A percentile compares a stretch with the other conserved stretches of the same genome.
Conservation (phyloP, 2,797 vertebrate genomes). For the Forpus xanthops region DNA sequence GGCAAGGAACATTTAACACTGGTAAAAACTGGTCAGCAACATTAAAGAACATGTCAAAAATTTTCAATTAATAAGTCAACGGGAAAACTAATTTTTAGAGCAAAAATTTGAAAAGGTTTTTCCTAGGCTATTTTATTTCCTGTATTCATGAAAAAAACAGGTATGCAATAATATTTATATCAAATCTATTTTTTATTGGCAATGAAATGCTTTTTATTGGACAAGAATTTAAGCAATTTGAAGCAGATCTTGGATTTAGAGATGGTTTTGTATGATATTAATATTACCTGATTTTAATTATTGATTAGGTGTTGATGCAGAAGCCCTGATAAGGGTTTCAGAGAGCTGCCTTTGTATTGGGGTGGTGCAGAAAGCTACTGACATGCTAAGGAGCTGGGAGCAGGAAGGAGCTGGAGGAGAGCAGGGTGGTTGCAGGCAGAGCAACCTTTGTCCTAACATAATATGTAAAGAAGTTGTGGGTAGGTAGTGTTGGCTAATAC, state of each 20-base stretch:
- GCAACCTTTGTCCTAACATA: not conserved
- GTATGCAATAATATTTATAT: not conserved
- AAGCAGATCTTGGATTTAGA: not conserved
- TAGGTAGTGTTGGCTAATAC: not conserved
- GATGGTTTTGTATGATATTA: not conserved
- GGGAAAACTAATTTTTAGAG: not conserved
- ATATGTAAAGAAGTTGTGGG: not conserved
- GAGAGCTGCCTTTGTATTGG: fast-evolving
- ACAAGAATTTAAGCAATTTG: not conserved
- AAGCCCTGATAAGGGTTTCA: not conserved
- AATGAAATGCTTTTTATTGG: not conserved
- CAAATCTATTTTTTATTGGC: not conserved
- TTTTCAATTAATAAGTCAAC: not conserved
- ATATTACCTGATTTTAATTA: not conserved
- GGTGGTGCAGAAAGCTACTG: not conserved
- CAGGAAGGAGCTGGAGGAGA: not conserved
- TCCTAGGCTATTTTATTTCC: not conserved
- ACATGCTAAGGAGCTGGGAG: not conserved
- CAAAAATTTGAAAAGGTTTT: not conserved
- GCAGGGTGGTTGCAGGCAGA: not conserved
- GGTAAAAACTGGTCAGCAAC: not conserved
- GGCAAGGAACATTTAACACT: not conserved
- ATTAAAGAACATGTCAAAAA: not conserved
- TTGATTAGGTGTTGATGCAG: not conserved
- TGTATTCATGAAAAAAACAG: not conserved